Evolutionary conservation across 1,140 invertebrate species (phyloP).

Genomic region (Anagrus nilaparvatae): DNA sequence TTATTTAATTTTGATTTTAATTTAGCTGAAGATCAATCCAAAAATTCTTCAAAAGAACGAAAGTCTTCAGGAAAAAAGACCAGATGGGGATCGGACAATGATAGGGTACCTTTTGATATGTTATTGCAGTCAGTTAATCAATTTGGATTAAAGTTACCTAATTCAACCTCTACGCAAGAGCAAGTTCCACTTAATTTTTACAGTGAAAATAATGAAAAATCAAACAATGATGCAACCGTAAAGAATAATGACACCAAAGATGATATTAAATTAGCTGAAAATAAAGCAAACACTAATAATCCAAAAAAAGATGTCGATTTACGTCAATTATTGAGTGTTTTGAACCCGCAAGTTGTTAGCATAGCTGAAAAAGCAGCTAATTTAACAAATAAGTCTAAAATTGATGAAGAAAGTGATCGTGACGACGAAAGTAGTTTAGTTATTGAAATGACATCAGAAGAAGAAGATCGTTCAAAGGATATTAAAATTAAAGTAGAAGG

Average conservation of each 20-base stretch:
- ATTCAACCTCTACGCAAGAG: constrained; percentile 16
- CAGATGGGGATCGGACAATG: constrained; percentile 40
- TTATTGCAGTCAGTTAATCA: constrained; percentile 36
- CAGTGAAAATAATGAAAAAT: constrained; percentile 38
- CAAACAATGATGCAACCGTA: constrained; percentile 30
- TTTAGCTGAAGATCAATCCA: constrained; percentile 18
- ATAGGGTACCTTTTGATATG: constrained; percentile 39
- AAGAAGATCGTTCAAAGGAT: constrained; percentile 30
- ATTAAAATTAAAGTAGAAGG: constrained; percentile 19
- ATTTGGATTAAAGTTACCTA: constrained; percentile 21
- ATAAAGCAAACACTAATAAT: constrained; percentile 34
- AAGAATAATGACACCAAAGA: background rate
- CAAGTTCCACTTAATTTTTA: constrained; percentile 30
- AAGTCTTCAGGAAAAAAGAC: constrained; percentile 33
- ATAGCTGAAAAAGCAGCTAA: constrained; percentile 34
- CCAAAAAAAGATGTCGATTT: constrained; percentile 34
- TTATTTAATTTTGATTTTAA: background rate
- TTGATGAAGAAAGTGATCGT: constrained; percentile 38
- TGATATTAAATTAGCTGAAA: constrained; percentile 31
- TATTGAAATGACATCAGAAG: constrained; percentile 36
- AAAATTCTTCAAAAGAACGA: constrained; percentile 22
- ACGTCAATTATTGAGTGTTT: constrained; percentile 30
- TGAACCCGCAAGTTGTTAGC: constrained; percentile 27
- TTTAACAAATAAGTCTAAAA: constrained; percentile 31
- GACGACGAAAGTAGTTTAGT: constrained; percentile 36